phyloP scores from a whole-genome alignment of 2,113 vertebrate genomes.

The Alexandromys fortis region DNA sequence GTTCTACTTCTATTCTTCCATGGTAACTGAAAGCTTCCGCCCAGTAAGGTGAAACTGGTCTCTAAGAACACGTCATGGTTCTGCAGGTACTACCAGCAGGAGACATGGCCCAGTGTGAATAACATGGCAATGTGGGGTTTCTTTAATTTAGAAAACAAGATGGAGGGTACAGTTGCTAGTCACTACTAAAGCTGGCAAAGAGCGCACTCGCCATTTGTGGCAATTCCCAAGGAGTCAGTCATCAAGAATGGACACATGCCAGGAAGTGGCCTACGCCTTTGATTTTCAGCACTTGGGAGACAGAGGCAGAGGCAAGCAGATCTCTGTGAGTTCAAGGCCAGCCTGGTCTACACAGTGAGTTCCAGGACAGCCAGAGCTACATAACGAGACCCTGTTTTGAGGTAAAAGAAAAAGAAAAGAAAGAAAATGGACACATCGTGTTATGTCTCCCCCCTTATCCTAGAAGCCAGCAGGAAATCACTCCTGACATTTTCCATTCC shows the following conservation, averaged over 20 bases:
- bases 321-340: background rate
- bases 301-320: background rate
- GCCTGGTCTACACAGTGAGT: background rate
- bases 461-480: background rate
- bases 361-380: background rate
- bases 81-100: background rate
- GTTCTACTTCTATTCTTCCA: conserved; percentile 39
- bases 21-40: background rate
- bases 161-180: accelerated
- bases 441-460: too few relatives aligned
- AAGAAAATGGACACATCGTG: background rate
- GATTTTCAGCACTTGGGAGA: background rate
- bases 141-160: background rate
- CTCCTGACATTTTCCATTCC: background rate
- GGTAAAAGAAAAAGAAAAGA: background rate
- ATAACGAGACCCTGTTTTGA: background rate
- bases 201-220: background rate
- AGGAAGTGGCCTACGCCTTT: background rate
- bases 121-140: background rate
- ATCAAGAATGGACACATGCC: background rate
- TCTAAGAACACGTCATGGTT: background rate
- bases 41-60: background rate
- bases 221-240: background rate
- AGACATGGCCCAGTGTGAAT: background rate
- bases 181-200: background rate